Conservation (phyloP, 1,140 invertebrate genomes). For the Yoshiicerus persimilis region DNA sequence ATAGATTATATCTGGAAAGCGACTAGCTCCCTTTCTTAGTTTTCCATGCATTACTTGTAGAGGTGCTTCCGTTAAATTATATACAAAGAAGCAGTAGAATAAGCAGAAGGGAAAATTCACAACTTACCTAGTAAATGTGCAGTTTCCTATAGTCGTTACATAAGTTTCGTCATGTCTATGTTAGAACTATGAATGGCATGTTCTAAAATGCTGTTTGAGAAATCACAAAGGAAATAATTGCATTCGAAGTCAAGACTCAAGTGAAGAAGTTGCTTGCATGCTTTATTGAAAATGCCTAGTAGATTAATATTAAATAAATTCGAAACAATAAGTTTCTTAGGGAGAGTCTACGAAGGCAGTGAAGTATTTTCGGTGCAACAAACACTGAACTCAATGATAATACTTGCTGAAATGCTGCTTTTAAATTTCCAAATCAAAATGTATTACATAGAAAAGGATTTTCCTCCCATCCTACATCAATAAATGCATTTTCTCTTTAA, state of each 20-base stretch:
- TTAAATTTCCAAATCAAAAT: neutral
- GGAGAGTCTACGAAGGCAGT: neutral
- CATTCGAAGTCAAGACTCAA: neutral
- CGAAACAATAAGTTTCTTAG: neutral
- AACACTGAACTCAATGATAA: neutral
- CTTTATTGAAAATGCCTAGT: neutral
- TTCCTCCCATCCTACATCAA: neutral
- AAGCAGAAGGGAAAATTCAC: neutral
- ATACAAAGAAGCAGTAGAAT: neutral
- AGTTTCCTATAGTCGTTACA: too few species aligned
- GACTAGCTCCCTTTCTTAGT: neutral
- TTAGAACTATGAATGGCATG: too few species aligned
- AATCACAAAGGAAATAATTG: neutral
- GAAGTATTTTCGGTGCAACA: neutral
- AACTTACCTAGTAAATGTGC: too few species aligned
- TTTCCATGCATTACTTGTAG: neutral
- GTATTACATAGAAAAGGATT: neutral
- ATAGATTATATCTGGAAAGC: neutral
- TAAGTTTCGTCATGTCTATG: too few species aligned
- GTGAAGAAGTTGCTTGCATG: neutral
- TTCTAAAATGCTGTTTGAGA: neutral
- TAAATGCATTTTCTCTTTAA: neutral
- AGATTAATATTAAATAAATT: neutral
- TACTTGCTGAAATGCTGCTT: neutral
- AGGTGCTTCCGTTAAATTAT: neutral